A percentile compares a stretch with the other conserved stretches of the same genome.
phyloP scores from a whole-genome alignment of 2,113 vertebrate genomes.

The Monarcha castaneiventris region DNA sequence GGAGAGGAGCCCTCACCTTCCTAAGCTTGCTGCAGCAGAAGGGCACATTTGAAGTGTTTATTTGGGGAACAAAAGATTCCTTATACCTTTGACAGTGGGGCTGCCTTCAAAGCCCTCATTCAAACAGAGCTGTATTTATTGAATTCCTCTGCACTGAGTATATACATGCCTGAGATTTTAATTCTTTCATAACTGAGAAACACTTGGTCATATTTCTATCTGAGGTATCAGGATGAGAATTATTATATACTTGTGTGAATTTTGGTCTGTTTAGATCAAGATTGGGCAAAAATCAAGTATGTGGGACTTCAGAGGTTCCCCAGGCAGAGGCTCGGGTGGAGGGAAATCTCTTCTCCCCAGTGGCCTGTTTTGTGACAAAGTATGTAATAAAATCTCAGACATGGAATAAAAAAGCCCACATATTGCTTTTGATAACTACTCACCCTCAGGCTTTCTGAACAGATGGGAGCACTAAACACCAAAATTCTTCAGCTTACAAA shows the following conservation, averaged over 20 bases:
- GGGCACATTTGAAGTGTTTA: background rate
- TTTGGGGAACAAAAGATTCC: slow-evolving; percentile 17
- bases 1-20: background rate
- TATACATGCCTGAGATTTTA: slow-evolving; percentile 34
- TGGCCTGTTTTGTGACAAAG: slow-evolving; percentile 59
- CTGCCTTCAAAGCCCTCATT: slow-evolving; percentile 40
- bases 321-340: background rate
- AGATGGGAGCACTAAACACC: slow-evolving; percentile 70
- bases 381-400: slow-evolving; percentile 59
- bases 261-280: background rate
- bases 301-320: background rate
- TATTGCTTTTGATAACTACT: slow-evolving; percentile 65
- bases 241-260: background rate
- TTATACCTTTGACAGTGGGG: background rate
- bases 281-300: slow-evolving; percentile 1
- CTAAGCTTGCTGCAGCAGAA: background rate
- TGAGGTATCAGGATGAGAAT: background rate
- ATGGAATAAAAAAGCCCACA: slow-evolving; percentile 47
- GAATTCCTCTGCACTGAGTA: slow-evolving; percentile 25
- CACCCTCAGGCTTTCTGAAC: slow-evolving; percentile 54
- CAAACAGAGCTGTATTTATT: slow-evolving; percentile 45
- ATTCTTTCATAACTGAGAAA: slow-evolving; percentile 17
- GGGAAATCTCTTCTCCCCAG: slow-evolving; percentile 36
- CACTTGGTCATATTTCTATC: background rate
- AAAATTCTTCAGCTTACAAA: slow-evolving; percentile 65